phyloP scores from a whole-genome alignment of 2,797 vertebrate genomes.

The Gouania willdenowi region DNA sequence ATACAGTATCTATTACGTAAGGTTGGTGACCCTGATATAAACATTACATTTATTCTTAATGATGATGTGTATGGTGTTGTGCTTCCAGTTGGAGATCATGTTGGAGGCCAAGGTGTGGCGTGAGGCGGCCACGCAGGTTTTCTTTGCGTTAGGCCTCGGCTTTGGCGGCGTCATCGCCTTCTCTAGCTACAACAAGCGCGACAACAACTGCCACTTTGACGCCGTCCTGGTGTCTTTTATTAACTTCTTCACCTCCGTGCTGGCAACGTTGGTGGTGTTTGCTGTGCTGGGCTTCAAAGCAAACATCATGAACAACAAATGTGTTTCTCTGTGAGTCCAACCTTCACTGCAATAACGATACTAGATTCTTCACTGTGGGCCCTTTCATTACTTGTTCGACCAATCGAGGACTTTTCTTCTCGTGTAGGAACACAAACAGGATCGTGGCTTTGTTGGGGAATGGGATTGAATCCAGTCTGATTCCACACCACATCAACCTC shows the following conservation, averaged over 20 bases:
- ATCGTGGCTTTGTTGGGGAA: conserved; percentile 79
- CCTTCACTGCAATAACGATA: not conserved
- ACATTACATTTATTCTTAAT: no score
- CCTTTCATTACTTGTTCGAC: no score
- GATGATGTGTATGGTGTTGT: no score
- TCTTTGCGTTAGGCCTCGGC: conserved; percentile 95
- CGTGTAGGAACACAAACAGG: conserved; percentile 84
- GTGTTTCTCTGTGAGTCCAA: conserved; percentile 75
- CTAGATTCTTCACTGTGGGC: no score
- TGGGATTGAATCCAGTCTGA: conserved; percentile 76
- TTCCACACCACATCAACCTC: conserved; percentile 89
- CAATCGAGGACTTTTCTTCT: not conserved
- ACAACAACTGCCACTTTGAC: conserved; percentile 99
- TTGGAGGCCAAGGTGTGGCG: conserved; percentile 94
- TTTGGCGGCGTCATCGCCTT: conserved; percentile 98
- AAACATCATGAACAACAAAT: conserved; percentile 89
- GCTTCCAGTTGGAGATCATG: conserved; percentile 91
- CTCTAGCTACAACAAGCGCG: conserved; percentile 98
- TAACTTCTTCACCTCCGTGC: conserved; percentile 96
- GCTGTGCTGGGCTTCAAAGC: conserved; percentile 97
- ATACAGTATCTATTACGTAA: no score
- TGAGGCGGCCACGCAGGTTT: conserved; percentile 96
- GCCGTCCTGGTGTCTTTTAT: conserved; percentile 95
- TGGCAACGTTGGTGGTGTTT: conserved; percentile 97
- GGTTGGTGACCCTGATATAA: no score